These are phyloP conservation scores for Trachops cirrhosus DNA, from an alignment of 2,797 vertebrate genomes.

Conservation along the genomic window DNA sequence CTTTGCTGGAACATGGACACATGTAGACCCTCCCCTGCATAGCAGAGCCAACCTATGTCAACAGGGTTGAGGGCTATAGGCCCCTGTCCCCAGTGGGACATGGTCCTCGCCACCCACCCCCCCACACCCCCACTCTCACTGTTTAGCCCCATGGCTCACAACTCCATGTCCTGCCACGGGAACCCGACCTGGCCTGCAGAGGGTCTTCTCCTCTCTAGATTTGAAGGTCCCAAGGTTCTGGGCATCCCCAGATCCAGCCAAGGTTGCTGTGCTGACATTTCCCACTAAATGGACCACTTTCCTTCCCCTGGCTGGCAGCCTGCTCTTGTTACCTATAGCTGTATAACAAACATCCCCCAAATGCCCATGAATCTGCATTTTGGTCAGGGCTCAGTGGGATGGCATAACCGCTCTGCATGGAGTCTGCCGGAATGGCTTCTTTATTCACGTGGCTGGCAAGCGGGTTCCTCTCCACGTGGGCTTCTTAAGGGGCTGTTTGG, in stretches of 20 bases:
- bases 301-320: background rate
- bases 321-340: background rate
- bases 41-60: background rate
- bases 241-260: background rate
- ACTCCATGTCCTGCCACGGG: background rate
- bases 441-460: background rate
- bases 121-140: background rate
- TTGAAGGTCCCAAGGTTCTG: background rate
- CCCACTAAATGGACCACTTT: background rate
- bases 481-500: background rate
- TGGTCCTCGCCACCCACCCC: background rate
- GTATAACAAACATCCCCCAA: background rate
- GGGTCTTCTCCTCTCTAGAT: background rate
- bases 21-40: background rate
- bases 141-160: background rate
- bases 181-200: background rate
- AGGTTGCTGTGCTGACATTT: background rate
- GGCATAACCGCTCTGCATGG: background rate
- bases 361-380: background rate
- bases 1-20: too few species aligned
- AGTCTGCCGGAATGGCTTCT: background rate
- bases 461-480: background rate
- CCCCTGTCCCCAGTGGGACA: background rate
- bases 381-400: background rate
- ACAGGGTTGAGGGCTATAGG: background rate